A percentile compares a stretch with the other conserved stretches of the same genome.
These are phyloP conservation scores for Apis mellifera DNA, from an alignment of 1,140 invertebrate genomes.

Conservation along the genomic window Amel_HAv3.1 CM009935.2:9514501-9515000, in stretches of 20 bases:
- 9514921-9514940: constrained; percentile 84
- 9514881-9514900: constrained; percentile 84
- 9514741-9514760: constrained; percentile 81
- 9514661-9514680: constrained; percentile 85
- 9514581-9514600: constrained; percentile 85
- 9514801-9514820: constrained; percentile 11
- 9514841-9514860: constrained; percentile 81
- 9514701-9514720: constrained; percentile 86
- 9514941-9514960: constrained; percentile 79
- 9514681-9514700: constrained; percentile 85
- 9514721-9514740: constrained; percentile 84
- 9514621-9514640: constrained; percentile 84
- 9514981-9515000: background rate
- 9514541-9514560: constrained; percentile 86
- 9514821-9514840: background rate
- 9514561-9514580: constrained; percentile 84
- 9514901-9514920: constrained; percentile 85
- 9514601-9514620: constrained; percentile 84
- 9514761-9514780: constrained; percentile 76
- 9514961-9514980: constrained; percentile 80
- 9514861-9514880: constrained; percentile 83
- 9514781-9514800: constrained; percentile 7
- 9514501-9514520: constrained; percentile 85
- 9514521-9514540: constrained; percentile 85
- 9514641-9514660: constrained; percentile 85